Evolutionary conservation across 2,888 invertebrate species (phyloP).

Genomic region (Drosophila anomalipes): DNA sequence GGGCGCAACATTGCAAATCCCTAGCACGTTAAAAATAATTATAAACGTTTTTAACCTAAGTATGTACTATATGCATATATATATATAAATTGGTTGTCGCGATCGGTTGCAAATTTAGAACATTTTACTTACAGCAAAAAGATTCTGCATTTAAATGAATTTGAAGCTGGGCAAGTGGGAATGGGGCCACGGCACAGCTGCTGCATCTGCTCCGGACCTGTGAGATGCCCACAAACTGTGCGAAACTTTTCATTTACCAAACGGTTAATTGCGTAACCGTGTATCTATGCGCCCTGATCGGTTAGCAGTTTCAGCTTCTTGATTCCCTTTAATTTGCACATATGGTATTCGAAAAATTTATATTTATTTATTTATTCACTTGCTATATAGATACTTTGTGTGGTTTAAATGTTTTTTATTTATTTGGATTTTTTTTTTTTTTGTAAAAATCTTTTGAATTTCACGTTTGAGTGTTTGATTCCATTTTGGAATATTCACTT

Average conservation of each 20-base stretch:
- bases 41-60: slow-evolving; percentile 71
- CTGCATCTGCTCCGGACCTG: slow-evolving; percentile 55
- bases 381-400: neutral
- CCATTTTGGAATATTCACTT: slow-evolving; percentile 73
- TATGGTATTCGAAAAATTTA: neutral
- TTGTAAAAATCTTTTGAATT: slow-evolving; percentile 1
- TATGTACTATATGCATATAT: slow-evolving; percentile 8
- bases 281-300: slow-evolving; percentile 21
- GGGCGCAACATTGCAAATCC: slow-evolving; percentile 69
- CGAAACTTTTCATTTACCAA: slow-evolving; percentile 64
- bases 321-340: slow-evolving; percentile 30
- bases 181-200: slow-evolving; percentile 61
- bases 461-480: slow-evolving; percentile 26
- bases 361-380: slow-evolving; percentile 6
- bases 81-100: slow-evolving; percentile 21
- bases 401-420: neutral
- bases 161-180: slow-evolving; percentile 71
- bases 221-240: slow-evolving; percentile 39
- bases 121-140: slow-evolving; percentile 67
- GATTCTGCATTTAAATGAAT: slow-evolving; percentile 76
- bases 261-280: slow-evolving; percentile 69
- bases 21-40: slow-evolving; percentile 81
- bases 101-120: slow-evolving; percentile 39
- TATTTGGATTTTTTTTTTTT: neutral
- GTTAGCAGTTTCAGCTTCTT: slow-evolving; percentile 9